Evolutionary conservation across 1,140 invertebrate species (phyloP).

Genomic region (Uloborus diversus): DNA sequence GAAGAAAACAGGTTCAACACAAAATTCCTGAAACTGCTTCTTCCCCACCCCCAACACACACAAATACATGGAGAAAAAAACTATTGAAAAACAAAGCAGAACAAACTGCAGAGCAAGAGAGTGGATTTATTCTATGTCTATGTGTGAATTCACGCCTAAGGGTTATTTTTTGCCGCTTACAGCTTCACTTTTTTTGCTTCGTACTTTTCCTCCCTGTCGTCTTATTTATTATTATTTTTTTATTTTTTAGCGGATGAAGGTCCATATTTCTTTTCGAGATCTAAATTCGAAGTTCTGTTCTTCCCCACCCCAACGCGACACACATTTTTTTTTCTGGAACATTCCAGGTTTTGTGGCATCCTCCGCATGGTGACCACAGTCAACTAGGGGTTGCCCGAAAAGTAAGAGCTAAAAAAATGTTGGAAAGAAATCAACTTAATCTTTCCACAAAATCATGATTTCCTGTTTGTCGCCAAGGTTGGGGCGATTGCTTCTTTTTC

Average conservation of each 20-base stretch:
- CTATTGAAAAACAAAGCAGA: not conserved
- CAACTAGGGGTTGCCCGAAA: not conserved
- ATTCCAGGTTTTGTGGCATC: not conserved
- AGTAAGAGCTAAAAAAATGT: too few species aligned
- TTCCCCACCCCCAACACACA: not conserved
- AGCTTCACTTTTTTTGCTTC: conserved; percentile 11
- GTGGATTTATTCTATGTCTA: conserved; percentile 29
- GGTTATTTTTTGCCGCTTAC: conserved; percentile 1
- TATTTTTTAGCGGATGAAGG: not conserved
- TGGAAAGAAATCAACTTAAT: not conserved
- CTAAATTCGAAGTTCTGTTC: conserved; percentile 26
- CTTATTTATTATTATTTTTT: conserved; percentile 20
- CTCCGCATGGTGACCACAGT: conserved; percentile 29
- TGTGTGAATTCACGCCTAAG: conserved; percentile 27
- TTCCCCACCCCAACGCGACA: not conserved
- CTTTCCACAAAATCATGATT: not conserved
- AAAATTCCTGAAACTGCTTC: not conserved
- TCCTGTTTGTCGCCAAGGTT: too few species aligned
- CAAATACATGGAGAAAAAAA: not conserved
- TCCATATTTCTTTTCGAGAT: conserved; percentile 35
- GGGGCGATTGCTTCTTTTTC: too few species aligned
- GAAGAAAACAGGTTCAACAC: not conserved
- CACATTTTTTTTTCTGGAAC: too few species aligned
- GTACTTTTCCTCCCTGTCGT: not conserved
- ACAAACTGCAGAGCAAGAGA: conserved; percentile 6